Base-by-base conservation (phyloP, 1,140 invertebrate species). In the Scylla paramamosain region DNA sequence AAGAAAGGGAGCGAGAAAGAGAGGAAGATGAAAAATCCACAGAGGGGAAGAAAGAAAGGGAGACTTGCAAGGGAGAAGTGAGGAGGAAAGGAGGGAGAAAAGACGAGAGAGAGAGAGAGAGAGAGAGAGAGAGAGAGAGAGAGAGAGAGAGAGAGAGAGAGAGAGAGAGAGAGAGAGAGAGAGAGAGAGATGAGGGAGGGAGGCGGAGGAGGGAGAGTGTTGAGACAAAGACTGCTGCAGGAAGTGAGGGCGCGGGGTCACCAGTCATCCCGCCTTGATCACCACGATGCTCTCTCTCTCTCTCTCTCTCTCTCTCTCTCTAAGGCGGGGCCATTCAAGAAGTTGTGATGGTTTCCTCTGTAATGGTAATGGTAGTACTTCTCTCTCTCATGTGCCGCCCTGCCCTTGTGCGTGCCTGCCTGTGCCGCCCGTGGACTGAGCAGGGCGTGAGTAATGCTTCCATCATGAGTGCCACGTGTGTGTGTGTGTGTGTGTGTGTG, bases 81-180 rank as follows among this genome's bases (percentile, higher is more conserved):
- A 12, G n/a, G 67, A n/a, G 67, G 2, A 8, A 59, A 8, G 10
- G 52, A 59, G 52, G 10, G 52, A 59, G 52, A 59, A 8, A 59
- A 77, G 12, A 14, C 12, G 83, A n/a, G n/a, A 28, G 83, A 84
- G 31, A n/a, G 83, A 31, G 83, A 31, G 83, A n/a, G n/a, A 28
- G 83, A 31, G 83, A 45, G n/a, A 88, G 45, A 88, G 31, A 88
- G 87, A 88, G 31, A 45, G 87, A 39, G 87, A 45, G n/a, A 32
- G 31, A 84, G 32, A 88, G 87, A 45, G 87, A 88, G 32, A 32
- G 87, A 45, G 87, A 32, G 45, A n/a, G 83, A 84, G 39, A 39
- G 39, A 29, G 39, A 87, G 31, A 16, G 28, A 14, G 31, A 10
- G 39, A 45, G 84, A 90, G 88, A 28, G 48, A 48, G 88, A 39